Conservation (phyloP, 35 echinoderm and acorn worm genomes). For the Apostichopus californicus region DNA sequence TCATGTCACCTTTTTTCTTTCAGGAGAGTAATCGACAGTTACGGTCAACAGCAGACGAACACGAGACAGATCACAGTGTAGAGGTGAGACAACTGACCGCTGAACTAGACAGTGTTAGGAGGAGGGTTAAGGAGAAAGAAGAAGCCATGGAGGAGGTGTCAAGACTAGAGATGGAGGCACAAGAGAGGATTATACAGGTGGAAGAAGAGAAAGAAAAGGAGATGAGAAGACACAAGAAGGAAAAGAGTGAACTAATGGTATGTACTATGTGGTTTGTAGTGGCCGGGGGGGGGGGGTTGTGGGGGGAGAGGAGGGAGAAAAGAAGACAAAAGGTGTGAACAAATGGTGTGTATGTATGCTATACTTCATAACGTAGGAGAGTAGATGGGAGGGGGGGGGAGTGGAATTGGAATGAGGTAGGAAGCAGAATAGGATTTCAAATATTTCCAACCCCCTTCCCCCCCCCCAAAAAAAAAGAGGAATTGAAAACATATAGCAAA, state of each 20-base stretch:
- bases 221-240: neutral
- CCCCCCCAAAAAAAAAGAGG: too few species aligned
- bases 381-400: too few species aligned
- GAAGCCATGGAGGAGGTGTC: neutral
- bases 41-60: neutral
- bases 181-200: constrained; percentile 14
- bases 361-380: neutral
- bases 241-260: constrained; percentile 16
- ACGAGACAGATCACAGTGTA: neutral
- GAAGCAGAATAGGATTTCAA: too few species aligned
- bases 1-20: too few species aligned
- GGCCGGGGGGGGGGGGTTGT: neutral
- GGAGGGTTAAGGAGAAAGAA: neutral
- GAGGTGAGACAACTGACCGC: neutral
- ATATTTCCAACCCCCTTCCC: too few species aligned
- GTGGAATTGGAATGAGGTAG: too few species aligned
- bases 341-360: neutral
- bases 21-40: constrained; percentile 9
- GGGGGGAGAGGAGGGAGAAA: neutral
- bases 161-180: constrained; percentile 19
- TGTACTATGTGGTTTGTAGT: neutral
- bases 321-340: neutral
- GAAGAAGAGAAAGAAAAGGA: constrained; percentile 17
- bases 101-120: neutral
- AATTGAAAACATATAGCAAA: neutral